These are phyloP conservation scores for Spilarctia lutea DNA, from an alignment of 2,888 invertebrate species.

Conservation along the genomic window DNA sequence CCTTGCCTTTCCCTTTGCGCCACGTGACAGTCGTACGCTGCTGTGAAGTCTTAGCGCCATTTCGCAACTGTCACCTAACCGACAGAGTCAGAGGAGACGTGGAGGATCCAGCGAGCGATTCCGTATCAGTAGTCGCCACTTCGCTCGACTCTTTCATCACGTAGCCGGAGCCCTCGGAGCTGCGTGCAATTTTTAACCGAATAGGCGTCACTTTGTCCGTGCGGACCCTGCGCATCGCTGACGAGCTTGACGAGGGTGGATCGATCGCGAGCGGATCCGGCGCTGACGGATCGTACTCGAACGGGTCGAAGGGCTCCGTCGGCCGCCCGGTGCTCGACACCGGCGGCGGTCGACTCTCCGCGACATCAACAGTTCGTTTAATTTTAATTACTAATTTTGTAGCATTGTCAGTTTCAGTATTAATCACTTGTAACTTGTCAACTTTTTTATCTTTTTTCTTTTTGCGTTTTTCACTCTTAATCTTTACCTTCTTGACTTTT, in stretches of 20 bases:
- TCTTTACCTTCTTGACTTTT: conserved; percentile 80
- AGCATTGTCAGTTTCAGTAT: conserved; percentile 86
- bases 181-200: conserved; percentile 93
- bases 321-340: conserved; percentile 31
- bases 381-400: conserved; percentile 93
- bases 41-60: conserved; percentile 12
- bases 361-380: conserved; percentile 78
- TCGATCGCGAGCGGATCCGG: conserved; percentile 81
- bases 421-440: conserved; percentile 83
- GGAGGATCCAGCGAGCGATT: conserved; percentile 13
- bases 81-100: conserved; percentile 10
- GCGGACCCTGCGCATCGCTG: conserved; percentile 86
- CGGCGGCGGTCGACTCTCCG: conserved; percentile 9
- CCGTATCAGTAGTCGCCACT: conserved; percentile 26
- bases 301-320: conserved; percentile 74
- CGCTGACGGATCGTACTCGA: conserved; percentile 80
- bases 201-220: conserved; percentile 92
- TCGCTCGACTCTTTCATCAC: conserved; percentile 84
- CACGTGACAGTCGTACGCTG: conserved; percentile 16
- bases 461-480: conserved; percentile 79
- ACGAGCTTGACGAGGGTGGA: conserved; percentile 72
- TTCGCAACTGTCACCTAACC: conserved; percentile 28
- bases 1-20: conserved; percentile 11
- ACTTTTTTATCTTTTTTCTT: conserved; percentile 86
- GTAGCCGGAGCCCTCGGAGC: conserved; percentile 91